These are phyloP conservation scores for Mungos mungo DNA, from an alignment of 2,113 vertebrate genomes.

Conservation along the genomic window DNA sequence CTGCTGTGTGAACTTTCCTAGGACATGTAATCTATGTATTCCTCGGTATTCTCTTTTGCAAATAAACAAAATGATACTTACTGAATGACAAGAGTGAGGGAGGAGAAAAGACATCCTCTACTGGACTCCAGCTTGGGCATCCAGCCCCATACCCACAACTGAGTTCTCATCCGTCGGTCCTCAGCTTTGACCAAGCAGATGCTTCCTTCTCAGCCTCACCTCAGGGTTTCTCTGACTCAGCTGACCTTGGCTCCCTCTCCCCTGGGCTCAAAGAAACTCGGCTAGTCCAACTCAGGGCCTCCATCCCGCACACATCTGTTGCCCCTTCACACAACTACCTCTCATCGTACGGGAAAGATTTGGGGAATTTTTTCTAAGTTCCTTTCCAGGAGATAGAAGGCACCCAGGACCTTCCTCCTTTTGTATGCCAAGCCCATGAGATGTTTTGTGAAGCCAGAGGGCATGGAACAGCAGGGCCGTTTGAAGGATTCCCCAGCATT, in stretches of 20 bases:
- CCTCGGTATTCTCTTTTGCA: neutral
- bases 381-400: neutral
- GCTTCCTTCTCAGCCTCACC: neutral
- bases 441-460: neutral
- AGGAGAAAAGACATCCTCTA: neutral
- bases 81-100: neutral
- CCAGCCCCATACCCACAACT: neutral
- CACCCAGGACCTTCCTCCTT: neutral
- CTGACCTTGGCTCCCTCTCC: neutral
- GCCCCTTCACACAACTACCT: neutral
- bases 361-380: neutral
- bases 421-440: neutral
- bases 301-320: neutral
- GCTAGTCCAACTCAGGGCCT: neutral
- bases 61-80: neutral
- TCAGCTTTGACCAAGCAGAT: neutral
- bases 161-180: too few species aligned
- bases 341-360: neutral
- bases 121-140: neutral
- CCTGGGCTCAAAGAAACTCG: neutral
- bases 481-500: neutral
- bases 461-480: neutral
- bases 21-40: neutral
- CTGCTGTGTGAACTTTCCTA: neutral
- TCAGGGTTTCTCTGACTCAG: neutral